Conservation (phyloP, 2,797 vertebrate species). For the Ispidina lecontei region DNA sequence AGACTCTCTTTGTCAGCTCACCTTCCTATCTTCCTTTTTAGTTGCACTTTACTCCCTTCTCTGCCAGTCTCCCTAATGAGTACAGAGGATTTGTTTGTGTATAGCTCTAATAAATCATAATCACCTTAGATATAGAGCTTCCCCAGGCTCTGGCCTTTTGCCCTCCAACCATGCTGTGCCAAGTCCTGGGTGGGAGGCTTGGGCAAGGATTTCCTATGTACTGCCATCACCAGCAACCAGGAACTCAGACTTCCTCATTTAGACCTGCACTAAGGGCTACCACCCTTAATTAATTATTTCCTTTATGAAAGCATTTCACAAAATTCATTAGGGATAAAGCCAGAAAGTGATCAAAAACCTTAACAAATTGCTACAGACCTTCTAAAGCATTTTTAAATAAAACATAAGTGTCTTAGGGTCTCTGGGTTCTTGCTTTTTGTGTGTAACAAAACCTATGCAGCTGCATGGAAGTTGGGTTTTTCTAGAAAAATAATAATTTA, state of each 20-base stretch:
- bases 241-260: background rate
- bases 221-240: background rate
- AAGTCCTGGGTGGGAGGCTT: background rate
- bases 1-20: background rate
- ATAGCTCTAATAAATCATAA: slow-evolving; percentile 47
- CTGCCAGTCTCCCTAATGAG: slow-evolving; percentile 34
- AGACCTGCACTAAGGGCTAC: background rate
- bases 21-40: slow-evolving; percentile 26
- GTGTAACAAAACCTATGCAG: background rate
- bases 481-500: background rate
- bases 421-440: background rate
- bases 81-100: slow-evolving; percentile 21
- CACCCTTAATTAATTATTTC: slow-evolving; percentile 27
- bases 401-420: background rate
- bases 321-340: background rate
- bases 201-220: slow-evolving; percentile 50
- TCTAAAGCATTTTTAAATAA: background rate
- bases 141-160: background rate
- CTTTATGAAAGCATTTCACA: slow-evolving; percentile 27
- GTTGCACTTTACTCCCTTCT: background rate
- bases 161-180: background rate
- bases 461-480: background rate
- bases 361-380: background rate
- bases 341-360: background rate
- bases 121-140: background rate